Conservation (phyloP, 1,140 invertebrate genomes). For the Ridgeia piscesae region DNA sequence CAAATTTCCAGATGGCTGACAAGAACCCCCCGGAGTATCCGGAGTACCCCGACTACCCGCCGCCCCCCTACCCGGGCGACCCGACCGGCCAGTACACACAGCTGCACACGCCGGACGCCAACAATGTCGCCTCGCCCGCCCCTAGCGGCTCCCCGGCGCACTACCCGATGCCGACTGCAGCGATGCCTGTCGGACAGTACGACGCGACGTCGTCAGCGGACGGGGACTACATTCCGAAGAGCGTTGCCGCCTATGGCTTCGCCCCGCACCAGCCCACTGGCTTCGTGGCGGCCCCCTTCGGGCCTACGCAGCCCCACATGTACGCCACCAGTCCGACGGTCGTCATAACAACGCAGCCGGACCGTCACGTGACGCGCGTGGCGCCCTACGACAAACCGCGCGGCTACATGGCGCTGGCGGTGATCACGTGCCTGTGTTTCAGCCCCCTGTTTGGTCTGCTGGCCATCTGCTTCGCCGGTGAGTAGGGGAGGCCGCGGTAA, state of each 20-base stretch:
- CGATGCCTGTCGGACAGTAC: background rate
- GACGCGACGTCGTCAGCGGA: background rate
- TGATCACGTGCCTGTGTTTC: conserved; percentile 15
- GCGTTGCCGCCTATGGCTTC: background rate
- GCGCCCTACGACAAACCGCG: background rate
- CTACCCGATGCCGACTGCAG: background rate
- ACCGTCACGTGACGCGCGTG: background rate
- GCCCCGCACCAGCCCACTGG: background rate
- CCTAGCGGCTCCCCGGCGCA: background rate
- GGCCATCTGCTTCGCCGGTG: conserved; percentile 12
- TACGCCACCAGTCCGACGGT: background rate
- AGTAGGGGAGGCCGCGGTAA: background rate
- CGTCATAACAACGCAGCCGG: background rate
- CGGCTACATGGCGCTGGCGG: background rate
- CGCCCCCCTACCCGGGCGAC: background rate
- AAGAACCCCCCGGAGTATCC: background rate
- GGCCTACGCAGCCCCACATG: background rate
- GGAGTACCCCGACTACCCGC: background rate
- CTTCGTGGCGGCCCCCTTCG: background rate
- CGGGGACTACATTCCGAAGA: background rate
- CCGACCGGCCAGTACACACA: background rate
- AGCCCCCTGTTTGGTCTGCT: background rate
- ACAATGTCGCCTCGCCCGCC: background rate
- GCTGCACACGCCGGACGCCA: background rate
- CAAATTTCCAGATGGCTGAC: background rate